A percentile compares a stretch with the other conserved stretches of the same genome.
These are phyloP conservation scores for Salminus brasiliensis DNA, from an alignment of 2,113 vertebrate species.

Conservation along the genomic window DNA sequence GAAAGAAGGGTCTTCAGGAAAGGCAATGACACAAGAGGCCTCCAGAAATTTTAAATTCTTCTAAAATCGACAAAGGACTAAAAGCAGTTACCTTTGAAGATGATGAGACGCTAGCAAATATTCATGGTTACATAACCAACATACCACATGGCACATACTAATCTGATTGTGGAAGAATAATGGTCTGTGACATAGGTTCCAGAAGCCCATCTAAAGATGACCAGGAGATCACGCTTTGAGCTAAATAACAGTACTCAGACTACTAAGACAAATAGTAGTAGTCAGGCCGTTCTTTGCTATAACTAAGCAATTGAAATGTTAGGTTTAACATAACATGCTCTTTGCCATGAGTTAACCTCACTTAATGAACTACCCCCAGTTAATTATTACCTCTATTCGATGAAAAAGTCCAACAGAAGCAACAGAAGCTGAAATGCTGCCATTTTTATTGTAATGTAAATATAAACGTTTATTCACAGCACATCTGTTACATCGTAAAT, in stretches of 20 bases:
- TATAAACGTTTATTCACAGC: too few species aligned
- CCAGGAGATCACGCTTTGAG: neutral
- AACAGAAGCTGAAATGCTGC: neutral
- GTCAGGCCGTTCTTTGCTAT: too few species aligned
- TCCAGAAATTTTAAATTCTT: neutral
- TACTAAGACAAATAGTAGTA: too few species aligned
- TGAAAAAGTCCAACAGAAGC: neutral
- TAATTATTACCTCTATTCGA: neutral
- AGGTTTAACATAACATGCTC: too few species aligned
- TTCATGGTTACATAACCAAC: too few species aligned
- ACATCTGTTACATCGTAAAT: neutral
- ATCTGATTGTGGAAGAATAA: neutral
- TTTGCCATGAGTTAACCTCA: too few species aligned
- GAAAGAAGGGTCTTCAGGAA: neutral
- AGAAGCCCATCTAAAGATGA: neutral
- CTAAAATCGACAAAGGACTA: neutral
- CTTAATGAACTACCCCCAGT: neutral
- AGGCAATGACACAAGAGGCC: neutral
- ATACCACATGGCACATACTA: neutral
- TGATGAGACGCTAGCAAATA: neutral
- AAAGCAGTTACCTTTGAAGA: neutral
- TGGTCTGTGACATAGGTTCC: neutral
- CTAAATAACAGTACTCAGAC: too few species aligned
- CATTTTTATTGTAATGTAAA: neutral
- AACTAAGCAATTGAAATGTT: too few species aligned